Evolutionary conservation across 2,888 invertebrate genomes (phyloP), one percentile per base, ranked within the genome.

Genomic region (Leuctra nigra): DNA sequence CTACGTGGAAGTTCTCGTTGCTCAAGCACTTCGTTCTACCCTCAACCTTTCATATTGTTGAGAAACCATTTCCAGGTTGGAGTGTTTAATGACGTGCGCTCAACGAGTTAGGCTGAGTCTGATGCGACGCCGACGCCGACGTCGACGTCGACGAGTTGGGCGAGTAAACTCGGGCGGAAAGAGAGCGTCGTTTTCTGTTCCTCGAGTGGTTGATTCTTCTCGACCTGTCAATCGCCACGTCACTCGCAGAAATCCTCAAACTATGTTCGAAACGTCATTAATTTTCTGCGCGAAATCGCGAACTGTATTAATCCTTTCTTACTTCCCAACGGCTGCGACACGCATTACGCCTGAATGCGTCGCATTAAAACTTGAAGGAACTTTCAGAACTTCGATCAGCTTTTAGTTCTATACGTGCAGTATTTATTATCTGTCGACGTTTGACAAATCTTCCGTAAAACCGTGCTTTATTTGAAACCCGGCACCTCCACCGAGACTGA

Each of bases 71-170:
- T 20, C 44, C 33, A 33, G 33, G 11, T 35, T 50, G 35, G 50
- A 50, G 50, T 50, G 22, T 16, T 50, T 50, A 50, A 50, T 50
- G 50, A 50, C 50, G 50, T 50, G 48, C 4, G 33, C 41, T 20
- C 41, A 16, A 6, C 44, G 20, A 44, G n/a, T 44, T n/a, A 7
- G 18, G 20, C 9, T 9, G 44, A 22, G 20, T 44, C 22, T 20
- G 20, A n/a, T 22, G 44, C 4, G 18, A 44, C 16, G 39, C 16
- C 18, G 39, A n/a, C 39, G 39, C n/a, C n/a, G 39, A 39, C 16
- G 39, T 20, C 16, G 20, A 14, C 4, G 39, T n/a, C 20, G n/a
- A 18, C 16, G n/a, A 11, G 13, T 22, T 22, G 22, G 11, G 29
- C 29, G 29, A 6, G 11, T 29, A 11, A 29, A 29, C 7, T 29